phyloP scores from a whole-genome alignment of 2,888 invertebrate species.

The Bursaphelenchus okinawaensis region DNA sequence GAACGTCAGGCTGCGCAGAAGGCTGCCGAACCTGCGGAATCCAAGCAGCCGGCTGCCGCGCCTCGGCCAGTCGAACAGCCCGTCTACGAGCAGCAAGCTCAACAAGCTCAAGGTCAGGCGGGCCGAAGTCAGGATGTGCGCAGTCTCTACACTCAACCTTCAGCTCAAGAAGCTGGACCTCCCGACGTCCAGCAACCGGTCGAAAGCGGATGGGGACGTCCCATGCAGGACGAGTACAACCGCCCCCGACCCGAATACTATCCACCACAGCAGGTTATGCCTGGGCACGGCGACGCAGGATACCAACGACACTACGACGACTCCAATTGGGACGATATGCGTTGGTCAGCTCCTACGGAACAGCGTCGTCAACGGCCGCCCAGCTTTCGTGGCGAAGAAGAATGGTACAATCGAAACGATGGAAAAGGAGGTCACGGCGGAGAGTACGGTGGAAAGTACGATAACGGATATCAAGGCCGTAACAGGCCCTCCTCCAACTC shows the following conservation, averaged over 20 bases:
- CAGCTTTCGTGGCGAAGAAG: not conserved
- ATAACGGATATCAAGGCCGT: not conserved
- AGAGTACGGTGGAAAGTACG: not conserved
- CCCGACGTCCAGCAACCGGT: constrained; percentile 1
- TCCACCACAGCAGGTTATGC: not conserved
- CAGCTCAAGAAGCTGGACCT: not conserved
- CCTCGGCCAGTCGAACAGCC: not conserved
- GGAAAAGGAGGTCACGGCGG: not conserved
- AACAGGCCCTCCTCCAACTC: constrained; percentile 4
- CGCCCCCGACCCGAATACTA: not conserved
- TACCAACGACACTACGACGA: not conserved
- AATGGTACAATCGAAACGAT: not conserved
- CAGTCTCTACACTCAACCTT: constrained; percentile 4
- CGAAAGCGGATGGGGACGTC: not conserved
- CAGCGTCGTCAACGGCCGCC: not conserved
- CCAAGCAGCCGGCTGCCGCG: constrained; percentile 17
- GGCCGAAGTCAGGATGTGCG: constrained; percentile 15
- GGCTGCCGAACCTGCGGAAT: constrained; percentile 21
- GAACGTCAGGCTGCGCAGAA: constrained; percentile 14
- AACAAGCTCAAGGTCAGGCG: not conserved
- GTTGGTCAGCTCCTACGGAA: not conserved
- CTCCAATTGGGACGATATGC: not conserved
- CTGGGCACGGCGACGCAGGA: constrained; percentile 10
- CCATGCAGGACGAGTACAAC: constrained; percentile 14
- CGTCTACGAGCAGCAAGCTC: not conserved